These are phyloP conservation scores for Aphelenchoides besseyi DNA, from an alignment of 1,140 invertebrate genomes.

Conservation along the genomic window DNA sequence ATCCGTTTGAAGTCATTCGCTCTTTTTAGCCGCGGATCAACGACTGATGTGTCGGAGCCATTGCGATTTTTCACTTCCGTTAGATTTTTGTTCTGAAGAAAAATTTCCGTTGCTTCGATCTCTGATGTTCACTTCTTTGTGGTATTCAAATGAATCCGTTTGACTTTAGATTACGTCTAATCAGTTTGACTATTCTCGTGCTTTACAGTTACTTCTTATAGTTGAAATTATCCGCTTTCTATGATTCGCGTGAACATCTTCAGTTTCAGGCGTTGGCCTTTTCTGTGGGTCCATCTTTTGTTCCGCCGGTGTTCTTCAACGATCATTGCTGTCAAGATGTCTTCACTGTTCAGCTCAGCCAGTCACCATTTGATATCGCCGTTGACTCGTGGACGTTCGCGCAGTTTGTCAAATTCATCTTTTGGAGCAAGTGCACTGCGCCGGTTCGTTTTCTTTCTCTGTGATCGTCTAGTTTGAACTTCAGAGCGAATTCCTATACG, in stretches of 20 bases:
- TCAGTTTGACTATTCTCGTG: neutral
- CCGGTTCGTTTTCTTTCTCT: neutral
- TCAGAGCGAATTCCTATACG: conserved; percentile 29
- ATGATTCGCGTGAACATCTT: neutral
- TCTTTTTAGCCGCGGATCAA: no score
- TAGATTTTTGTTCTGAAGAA: no score
- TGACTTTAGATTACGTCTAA: neutral
- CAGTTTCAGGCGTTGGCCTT: neutral
- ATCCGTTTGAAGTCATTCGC: no score
- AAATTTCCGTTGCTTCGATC: no score
- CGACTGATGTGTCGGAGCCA: no score
- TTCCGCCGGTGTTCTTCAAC: neutral
- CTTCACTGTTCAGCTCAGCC: conserved; percentile 15
- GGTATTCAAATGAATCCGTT: no score
- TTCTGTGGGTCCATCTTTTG: neutral
- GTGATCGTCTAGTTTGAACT: neutral
- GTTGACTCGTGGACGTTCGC: conserved; percentile 23
- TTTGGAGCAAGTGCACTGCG: neutral
- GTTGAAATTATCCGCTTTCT: neutral
- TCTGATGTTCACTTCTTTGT: no score
- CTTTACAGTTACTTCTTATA: neutral
- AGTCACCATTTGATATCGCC: conserved; percentile 33
- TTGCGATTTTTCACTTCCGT: no score
- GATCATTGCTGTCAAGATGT: conserved; percentile 12
- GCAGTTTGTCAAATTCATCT: conserved; percentile 6